Percentiles rank a stretch among this genome's conserved stretches.
phyloP scores from a whole-genome alignment of 1,140 invertebrate species.

The Wasmannia auropunctata region DNA sequence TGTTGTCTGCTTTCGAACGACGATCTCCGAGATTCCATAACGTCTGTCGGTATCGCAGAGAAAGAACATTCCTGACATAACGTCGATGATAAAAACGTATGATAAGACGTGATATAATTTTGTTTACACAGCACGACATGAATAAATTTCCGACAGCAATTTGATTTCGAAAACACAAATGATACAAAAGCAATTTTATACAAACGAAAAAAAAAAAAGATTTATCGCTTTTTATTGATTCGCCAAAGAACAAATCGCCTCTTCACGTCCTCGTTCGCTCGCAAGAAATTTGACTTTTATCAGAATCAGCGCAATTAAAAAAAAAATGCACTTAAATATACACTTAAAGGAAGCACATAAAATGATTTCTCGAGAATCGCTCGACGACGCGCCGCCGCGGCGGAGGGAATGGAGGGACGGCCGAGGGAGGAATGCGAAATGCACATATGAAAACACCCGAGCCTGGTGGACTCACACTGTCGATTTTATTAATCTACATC shows the following conservation, averaged over 20 bases:
- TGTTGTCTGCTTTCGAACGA: not conserved
- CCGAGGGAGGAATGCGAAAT: not conserved
- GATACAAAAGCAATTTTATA: not conserved
- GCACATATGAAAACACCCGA: constrained; percentile 3
- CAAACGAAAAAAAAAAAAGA: not conserved
- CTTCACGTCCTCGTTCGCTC: not conserved
- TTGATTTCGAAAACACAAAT: not conserved
- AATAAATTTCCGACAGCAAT: not conserved
- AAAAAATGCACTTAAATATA: not conserved
- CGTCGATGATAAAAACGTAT: not conserved
- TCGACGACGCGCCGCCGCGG: not conserved
- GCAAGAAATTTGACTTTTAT: not conserved
- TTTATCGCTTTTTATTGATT: not conserved
- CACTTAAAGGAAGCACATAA: not conserved
- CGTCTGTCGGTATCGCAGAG: not conserved
- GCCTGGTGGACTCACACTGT: constrained; percentile 1
- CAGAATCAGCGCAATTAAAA: not conserved
- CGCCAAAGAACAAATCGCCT: not conserved
- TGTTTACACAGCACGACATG: not conserved
- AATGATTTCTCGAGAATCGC: not conserved
- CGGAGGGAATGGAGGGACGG: not conserved
- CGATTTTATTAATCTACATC: constrained; percentile 72
- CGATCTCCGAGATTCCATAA: not conserved
- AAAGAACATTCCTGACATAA: not conserved
- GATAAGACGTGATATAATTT: not conserved